Base-by-base conservation (phyloP, 2,797 vertebrate species). In the Aulostomus chinensis region DNA sequence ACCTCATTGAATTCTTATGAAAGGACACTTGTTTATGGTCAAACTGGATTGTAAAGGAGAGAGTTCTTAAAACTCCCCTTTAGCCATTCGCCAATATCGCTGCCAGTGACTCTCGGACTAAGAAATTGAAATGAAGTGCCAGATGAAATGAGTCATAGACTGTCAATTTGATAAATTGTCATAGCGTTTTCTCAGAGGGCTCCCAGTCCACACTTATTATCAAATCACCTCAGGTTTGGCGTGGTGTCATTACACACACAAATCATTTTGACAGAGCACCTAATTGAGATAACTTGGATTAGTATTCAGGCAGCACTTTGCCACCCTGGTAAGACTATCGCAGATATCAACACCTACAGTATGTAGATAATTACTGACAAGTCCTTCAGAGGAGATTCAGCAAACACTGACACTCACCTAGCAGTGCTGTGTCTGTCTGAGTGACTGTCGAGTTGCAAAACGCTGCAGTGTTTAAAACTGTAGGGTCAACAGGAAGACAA, bases 101-200 rank as follows among this genome's bases (percentile, higher is more conserved):
- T 29, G 34, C 55, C 34, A 9, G 14, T 10, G 31, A 67, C 22
- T 51, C 22, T 51, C 2, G 0, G 47, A 68, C 35, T 63, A 39
- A 17, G 54, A 60, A 69, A 69, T 35, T 68, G 56, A 77, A 73
- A 73, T 68, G 50, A 68, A 76, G 56, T 69, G 67, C 45, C 67
- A 73, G 60, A 47, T 66, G 37, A 48, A 78, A 65, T 83, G 81
- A 81, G 66, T 82, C 77, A 84, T 60, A 66, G 68, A 55, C 65
- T 81, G 80, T 78, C 72, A 83, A 83, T 84, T 78, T 80, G 73
- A 82, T 76, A 63, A 80, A 80, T 66, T 71, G 73, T 77, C 73
- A 71, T 68, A 78, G 61, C 64, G 42, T 80, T 81, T 72, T 46
- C 61, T 73, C 74, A 46, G 58, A 47, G 66, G 53, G 61, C 58